Conservation (phyloP, 64 coral and sea anemone species). For the Pocillopora verrucosa region DNA sequence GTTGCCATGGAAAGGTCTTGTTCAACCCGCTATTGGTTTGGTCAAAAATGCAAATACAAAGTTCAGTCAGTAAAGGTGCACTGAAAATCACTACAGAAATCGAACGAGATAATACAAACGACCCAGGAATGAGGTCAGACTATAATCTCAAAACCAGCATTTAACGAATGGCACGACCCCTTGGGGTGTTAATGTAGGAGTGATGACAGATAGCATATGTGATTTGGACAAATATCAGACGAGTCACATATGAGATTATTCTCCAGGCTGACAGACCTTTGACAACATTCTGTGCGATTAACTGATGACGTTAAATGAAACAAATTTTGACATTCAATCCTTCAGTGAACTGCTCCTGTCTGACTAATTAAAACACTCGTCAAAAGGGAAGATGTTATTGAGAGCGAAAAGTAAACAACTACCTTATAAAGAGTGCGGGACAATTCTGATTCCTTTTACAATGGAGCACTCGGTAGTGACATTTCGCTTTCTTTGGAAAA, state of each 20-base stretch:
- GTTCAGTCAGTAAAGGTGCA: constrained; percentile 4
- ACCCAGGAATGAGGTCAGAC: too few relatives aligned
- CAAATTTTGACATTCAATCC: background rate
- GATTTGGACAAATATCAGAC: too few relatives aligned
- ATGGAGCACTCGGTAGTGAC: constrained; percentile 44
- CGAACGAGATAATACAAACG: too few relatives aligned
- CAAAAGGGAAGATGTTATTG: too few relatives aligned
- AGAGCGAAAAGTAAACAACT: too few relatives aligned
- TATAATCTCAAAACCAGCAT: too few relatives aligned
- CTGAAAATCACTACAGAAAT: too few relatives aligned
- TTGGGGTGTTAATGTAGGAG: constrained; percentile 3
- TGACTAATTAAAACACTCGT: constrained; percentile 26
- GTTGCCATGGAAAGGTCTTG: constrained; percentile 51
- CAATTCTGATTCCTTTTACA: constrained; percentile 79
- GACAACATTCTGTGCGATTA: too few relatives aligned
- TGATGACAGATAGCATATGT: too few relatives aligned
- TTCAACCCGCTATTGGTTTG: constrained; percentile 67
- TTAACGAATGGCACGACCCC: background rate
- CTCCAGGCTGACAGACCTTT: too few relatives aligned
- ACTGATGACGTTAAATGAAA: too few relatives aligned
- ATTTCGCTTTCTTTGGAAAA: constrained; percentile 9
- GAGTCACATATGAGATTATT: too few relatives aligned
- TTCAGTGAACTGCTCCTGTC: constrained; percentile 79
- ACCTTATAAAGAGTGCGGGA: constrained; percentile 67
- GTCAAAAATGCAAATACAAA: constrained; percentile 36